Base-by-base conservation (phyloP, 37 sponge, comb jelly and placozoan genomes). In the Crambe crambe region DNA sequence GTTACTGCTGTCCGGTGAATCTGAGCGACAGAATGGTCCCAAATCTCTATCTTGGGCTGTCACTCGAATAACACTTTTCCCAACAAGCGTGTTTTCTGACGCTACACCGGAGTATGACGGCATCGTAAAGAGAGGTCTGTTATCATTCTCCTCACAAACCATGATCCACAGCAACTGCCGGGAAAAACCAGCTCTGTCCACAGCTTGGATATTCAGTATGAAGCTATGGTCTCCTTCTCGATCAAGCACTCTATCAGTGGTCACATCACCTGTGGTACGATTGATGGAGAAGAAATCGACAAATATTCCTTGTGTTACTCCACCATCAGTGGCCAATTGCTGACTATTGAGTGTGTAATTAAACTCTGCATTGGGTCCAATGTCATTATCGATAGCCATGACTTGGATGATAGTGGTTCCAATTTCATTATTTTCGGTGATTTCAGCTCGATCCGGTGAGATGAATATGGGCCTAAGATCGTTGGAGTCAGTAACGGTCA, bases 71-170 rank as follows among this genome's bases (percentile, higher is more conserved):
- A 91, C 88, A 17, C 60, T 0, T 51, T 67, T 68, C 8, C 79
- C 79, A 1, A 23, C 25, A 2, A 40, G 37, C 5, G 68, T 67
- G 42, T 80, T 80, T 43, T 93, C 94, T 25, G 47, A 21, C 0
- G 86, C 54, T 29, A 35, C 36, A 22, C 26, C 37, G 34, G 17
- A 67, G 40, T 54, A 78, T 12, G 42, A 17, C 23, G 37, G 59
- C 0, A 35, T 37, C 23, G 36, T 34, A 51, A 93, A 90, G n/a
- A 68, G 0, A 42, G 94, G 90, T 4, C 57, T 10, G 38, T 90
- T 79, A 72, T 93, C 94, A 64, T 93, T 93, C 58, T 83, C 80
- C 6, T 93, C 90, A 78, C 89, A 93, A 2, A 93, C 84, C 34
- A 20, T 57, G 38, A 92, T 70, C 37, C 59, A 30, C 31, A 85